Percentiles rank a stretch among this genome's conserved stretches.
phyloP scores from a whole-genome alignment of 2,113 vertebrate species.

The Tenrec ecaudatus region DNA sequence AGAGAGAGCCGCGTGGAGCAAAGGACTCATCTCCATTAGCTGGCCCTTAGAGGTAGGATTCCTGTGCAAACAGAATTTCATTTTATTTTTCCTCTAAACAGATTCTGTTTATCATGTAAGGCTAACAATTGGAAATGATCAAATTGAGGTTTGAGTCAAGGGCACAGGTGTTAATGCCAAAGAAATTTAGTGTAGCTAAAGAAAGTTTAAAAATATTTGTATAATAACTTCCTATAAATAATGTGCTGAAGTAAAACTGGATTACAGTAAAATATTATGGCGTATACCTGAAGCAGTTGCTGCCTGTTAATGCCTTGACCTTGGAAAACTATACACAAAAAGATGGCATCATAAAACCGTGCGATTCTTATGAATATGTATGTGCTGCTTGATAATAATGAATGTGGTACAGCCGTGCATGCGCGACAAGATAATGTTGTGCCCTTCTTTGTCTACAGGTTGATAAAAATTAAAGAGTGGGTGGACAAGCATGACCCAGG shows the following conservation, averaged over 20 bases:
- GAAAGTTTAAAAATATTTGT: conserved; percentile 82
- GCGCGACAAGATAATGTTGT: conserved; percentile 93
- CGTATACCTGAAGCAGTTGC: conserved; percentile 90
- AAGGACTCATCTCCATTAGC: conserved; percentile 44
- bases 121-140: conserved; percentile 55
- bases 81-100: conserved; percentile 17
- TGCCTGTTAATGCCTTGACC: conserved; percentile 90
- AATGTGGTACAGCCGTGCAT: conserved; percentile 92
- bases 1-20: not conserved
- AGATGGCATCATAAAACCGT: conserved; percentile 92
- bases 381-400: conserved; percentile 92
- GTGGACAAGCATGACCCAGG: conserved; percentile 97
- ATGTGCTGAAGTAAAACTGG: conserved; percentile 85
- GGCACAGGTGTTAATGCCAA: conserved; percentile 66
- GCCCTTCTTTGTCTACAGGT: conserved; percentile 93
- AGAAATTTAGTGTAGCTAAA: conserved; percentile 79
- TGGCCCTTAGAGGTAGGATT: conserved; percentile 39
- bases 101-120: conserved; percentile 41
- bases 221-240: conserved; percentile 79
- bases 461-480: conserved; percentile 99
- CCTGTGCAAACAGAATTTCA: conserved; percentile 37
- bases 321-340: conserved; percentile 92
- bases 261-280: conserved; percentile 88
- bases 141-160: conserved; percentile 71
- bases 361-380: conserved; percentile 94